Base-by-base conservation (phyloP, 2,113 vertebrate species). In the Mormyrus iriodes region DNA sequence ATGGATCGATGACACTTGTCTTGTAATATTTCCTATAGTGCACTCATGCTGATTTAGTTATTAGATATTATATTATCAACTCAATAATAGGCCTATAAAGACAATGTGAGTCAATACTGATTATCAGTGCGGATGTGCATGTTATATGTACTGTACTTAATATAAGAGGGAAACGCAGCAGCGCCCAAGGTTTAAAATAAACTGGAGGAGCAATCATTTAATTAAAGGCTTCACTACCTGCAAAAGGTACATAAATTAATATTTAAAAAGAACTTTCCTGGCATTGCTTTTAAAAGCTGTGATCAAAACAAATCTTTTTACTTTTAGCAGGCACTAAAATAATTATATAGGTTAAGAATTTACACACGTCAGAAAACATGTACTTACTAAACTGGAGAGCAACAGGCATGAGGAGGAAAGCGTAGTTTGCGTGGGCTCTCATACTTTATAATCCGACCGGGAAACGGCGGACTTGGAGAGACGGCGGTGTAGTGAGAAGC, bases 331-430 rank as follows among this genome's bases (percentile, higher is more conserved):
- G 42, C 19, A 44, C 19, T n/a, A n/a, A 13, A 35, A 49, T 31
- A 69, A 69, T 51, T 31, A 31, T 12, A 86, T 35, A 53, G 27
- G 2, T 4, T 86, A 7, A 86, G 27, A 19, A 42, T 76, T 79
- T 7, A 42, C n/a, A 79, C 15, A 79, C 73, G 31, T 27, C 51
- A 42, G 55, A 53, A 58, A 73, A 52, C 46, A 31, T 39, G 21
- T 90, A 96, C 96, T 96, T 89, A 96, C 96, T 92, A 85, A 96
- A 92, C 39, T 95, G 92, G 87, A 96, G 92, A 91, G 95, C 95
- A 95, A 96, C 95, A 95, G 95, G 95, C 95, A 95, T 9, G 90
- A 95, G 82, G 91, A 95, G 89, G 86, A 94, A 94, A 55, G 92
- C 93, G 24, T 91, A 94, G 91, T 93, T 93, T 90, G 93, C 51